Evolutionary conservation across 2,888 invertebrate genomes (phyloP), one percentile per base, ranked within the genome.

Genomic region (Cheilosia soror): DNA sequence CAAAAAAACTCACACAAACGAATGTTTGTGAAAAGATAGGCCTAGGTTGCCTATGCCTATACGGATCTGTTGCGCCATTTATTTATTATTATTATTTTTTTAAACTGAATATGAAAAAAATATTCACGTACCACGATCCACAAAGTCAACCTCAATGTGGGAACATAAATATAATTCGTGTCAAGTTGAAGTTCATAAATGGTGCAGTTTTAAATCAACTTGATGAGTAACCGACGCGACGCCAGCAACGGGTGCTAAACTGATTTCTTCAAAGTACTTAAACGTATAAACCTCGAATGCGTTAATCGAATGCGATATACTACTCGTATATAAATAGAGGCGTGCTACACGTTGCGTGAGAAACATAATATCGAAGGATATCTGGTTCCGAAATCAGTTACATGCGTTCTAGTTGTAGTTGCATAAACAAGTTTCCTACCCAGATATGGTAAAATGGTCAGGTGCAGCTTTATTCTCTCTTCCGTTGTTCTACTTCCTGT

Each of bases 401-500:
- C 75, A 58, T 51, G 49, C 75, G 63, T 81, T 81, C 44, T 69
- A 53, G 47, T 66, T 58, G 44, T 25, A 55, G 15, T 49, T 60
- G 7, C 31, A 25, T 47, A 42, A 68, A 78, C 72, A 25, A 0
- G 60, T 72, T 77, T 72, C 42, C 9, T 15, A 9, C n/a, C 65
- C 53, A 53, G 60, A 37, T 82, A 68, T 63, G 62, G 55, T 37
- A 55, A 47, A 82, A n/a, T 60, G 40, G 69, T 69, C 65, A 69
- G 29, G 53, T 79, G 31, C 53, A 51, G 44, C 40, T 47, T 31
- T 33, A 25, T 51, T 55, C 40, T 55, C 40, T 63, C 57, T 79
- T 83, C 79, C 73, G 68, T 27, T 69, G 31, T n/a, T 63, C 9
- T 20, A 66, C 63, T 83, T 83, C 79, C 78, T 83, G 27, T 58